A percentile compares a stretch with the other conserved stretches of the same genome.
These are phyloP conservation scores for Cliona cf. orientalis DNA, from an alignment of 37 sponge, comb jelly and placozoan genomes.

Conservation along the genomic window DNA sequence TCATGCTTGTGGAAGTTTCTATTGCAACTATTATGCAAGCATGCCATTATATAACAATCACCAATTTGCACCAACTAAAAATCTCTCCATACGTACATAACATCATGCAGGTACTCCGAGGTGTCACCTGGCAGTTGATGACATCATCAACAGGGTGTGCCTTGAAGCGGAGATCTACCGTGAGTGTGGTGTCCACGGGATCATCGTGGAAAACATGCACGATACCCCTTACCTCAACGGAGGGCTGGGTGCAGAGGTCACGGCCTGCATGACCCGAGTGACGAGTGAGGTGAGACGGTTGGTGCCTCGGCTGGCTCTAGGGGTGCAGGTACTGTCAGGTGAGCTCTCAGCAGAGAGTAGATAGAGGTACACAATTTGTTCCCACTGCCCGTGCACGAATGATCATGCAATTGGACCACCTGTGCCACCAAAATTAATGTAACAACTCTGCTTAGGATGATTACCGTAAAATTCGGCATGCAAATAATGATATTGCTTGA, in stretches of 20 bases:
- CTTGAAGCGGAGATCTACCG: slow-evolving; percentile 70
- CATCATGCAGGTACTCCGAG: slow-evolving; percentile 72
- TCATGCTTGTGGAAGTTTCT: no score
- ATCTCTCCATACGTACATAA: no score
- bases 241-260: slow-evolving; percentile 70
- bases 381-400: no score
- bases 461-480: no score
- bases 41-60: no score
- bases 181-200: slow-evolving; percentile 65
- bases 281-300: slow-evolving; percentile 54
- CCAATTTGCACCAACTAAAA: no score
- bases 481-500: no score
- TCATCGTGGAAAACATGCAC: slow-evolving; percentile 96
- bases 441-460: no score
- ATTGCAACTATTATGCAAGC: no score
- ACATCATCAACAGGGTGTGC: slow-evolving; percentile 47
- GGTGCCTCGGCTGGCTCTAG: slow-evolving; percentile 37
- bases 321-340: slow-evolving; percentile 86
- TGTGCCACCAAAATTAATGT: no score
- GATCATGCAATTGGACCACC: no score
- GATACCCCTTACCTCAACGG: slow-evolving; percentile 81
- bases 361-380: no score
- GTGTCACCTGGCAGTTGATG: slow-evolving; percentile 23
- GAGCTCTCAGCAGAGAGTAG: neutral
- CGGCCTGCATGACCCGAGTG: slow-evolving; percentile 75